Evolutionary conservation across 2,888 invertebrate genomes (phyloP).

Genomic region (Eilema depressum): DNA sequence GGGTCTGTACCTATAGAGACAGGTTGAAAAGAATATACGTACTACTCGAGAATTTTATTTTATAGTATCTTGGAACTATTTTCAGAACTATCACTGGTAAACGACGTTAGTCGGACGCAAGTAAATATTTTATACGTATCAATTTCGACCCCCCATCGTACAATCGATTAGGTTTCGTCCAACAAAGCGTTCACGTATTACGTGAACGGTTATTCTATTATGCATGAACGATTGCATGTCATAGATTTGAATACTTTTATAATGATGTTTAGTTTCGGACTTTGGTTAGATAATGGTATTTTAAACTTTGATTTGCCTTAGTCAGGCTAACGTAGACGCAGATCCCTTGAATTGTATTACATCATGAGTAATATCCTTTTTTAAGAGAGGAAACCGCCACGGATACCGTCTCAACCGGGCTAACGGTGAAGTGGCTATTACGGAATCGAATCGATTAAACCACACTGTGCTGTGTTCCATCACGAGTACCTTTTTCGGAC

Average conservation of each 20-base stretch:
- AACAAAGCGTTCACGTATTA: conserved; percentile 13
- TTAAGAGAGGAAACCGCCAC: background rate
- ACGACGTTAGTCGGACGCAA: conserved; percentile 65
- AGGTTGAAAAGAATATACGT: no score
- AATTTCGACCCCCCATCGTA: conserved; percentile 46
- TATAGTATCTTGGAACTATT: conserved; percentile 14
- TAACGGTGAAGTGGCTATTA: no score
- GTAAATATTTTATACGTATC: conserved; percentile 75
- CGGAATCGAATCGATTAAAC: no score
- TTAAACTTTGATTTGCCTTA: no score
- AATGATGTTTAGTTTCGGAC: background rate
- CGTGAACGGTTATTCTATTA: conserved; percentile 10
- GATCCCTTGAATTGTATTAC: background rate
- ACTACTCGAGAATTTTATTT: background rate
- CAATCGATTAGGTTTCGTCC: conserved; percentile 42
- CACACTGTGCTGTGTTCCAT: no score
- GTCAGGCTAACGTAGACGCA: no score
- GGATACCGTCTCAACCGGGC: no score
- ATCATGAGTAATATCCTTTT: background rate
- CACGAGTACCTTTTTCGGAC: no score
- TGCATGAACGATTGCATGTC: background rate
- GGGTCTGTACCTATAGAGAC: no score
- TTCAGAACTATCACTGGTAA: conserved; percentile 42
- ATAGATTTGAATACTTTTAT: background rate
- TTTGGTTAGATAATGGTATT: background rate